A percentile compares a stretch with the other conserved stretches of the same genome.
These are phyloP conservation scores for Reticulitermes lucifugus DNA, from an alignment of 2,888 invertebrate species.

Conservation along the genomic window DNA sequence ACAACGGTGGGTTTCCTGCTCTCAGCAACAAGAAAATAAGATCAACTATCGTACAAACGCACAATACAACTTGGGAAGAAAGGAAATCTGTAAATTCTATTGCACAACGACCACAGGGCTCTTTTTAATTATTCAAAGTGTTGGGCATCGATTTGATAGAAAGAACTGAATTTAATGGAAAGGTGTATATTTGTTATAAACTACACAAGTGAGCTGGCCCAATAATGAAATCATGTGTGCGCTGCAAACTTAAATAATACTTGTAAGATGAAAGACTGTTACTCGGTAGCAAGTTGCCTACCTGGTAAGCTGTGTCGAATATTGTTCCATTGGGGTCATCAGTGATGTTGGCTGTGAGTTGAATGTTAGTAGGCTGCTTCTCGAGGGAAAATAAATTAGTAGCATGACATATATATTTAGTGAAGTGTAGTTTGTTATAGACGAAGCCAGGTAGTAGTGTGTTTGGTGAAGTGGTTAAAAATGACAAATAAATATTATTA, in stretches of 20 bases:
- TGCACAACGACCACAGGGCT: conserved; percentile 26
- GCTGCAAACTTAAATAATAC: neutral
- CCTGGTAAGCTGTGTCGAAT: neutral
- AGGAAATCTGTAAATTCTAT: neutral
- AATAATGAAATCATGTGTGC: neutral
- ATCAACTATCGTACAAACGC: neutral
- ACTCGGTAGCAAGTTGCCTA: neutral
- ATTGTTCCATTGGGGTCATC: neutral
- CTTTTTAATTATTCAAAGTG: neutral
- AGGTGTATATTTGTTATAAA: conserved; percentile 12
- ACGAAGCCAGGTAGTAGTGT: conserved; percentile 14
- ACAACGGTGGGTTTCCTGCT: neutral
- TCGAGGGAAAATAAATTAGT: neutral
- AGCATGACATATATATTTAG: conserved; percentile 15
- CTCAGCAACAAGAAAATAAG: neutral
- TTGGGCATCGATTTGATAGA: neutral
- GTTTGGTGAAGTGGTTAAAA: conserved; percentile 12
- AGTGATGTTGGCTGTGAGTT: conserved; percentile 27
- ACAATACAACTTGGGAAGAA: conserved; percentile 8
- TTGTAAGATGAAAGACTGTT: no score
- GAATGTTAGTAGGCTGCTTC: conserved; percentile 7
- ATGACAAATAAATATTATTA: neutral
- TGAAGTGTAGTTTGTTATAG: conserved; percentile 26
- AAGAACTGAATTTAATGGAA: neutral
- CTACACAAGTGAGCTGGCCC: conserved; percentile 2